Conservation (phyloP, 2,113 vertebrate species). For the Archocentrus centrarchus region DNA sequence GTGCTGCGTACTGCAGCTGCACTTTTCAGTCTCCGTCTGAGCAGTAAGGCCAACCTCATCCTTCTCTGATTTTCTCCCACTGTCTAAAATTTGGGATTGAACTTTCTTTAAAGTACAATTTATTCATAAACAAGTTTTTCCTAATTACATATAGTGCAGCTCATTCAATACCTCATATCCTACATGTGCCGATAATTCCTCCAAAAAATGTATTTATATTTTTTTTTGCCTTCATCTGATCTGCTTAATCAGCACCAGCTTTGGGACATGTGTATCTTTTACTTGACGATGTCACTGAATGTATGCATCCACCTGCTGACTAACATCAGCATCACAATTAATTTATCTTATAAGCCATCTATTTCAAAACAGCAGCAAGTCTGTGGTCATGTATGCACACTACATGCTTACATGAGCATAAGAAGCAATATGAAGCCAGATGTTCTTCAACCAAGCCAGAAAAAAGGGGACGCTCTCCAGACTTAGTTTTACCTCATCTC, state of each 20-base stretch:
- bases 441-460: slow-evolving; percentile 7
- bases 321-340: not conserved
- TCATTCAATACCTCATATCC: not conserved
- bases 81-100: not conserved
- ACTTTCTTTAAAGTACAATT: not conserved
- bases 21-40: not conserved
- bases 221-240: too few species aligned
- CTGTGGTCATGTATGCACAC: slow-evolving; percentile 20
- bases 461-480: not conserved
- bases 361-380: slow-evolving; percentile 5
- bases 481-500: not conserved
- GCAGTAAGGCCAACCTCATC: not conserved
- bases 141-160: not conserved
- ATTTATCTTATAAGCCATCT: slow-evolving; percentile 11
- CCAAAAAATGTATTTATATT: too few species aligned
- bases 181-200: not conserved
- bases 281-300: not conserved
- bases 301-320: not conserved
- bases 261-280: too few species aligned
- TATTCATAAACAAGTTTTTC: not conserved
- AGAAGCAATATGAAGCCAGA: not conserved
- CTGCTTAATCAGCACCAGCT: too few species aligned
- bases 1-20: not conserved
- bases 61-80: not conserved
- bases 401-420: not conserved